Conservation (phyloP, 2,888 invertebrate genomes). For the Invenusta paracnida region DNA sequence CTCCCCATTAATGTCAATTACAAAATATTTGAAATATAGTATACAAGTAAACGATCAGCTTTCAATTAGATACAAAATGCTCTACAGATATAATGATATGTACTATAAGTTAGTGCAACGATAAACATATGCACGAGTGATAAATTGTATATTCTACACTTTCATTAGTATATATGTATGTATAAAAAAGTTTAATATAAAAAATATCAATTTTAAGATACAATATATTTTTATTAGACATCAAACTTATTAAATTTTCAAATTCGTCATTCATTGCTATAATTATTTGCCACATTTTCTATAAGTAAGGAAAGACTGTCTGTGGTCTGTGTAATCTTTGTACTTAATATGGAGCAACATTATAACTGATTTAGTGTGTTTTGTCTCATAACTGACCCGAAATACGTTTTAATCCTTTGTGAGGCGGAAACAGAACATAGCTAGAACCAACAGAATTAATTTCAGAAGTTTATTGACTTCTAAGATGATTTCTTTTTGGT, state of each 20-base stretch:
- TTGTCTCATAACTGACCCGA: background rate
- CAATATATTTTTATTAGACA: background rate
- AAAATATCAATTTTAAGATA: background rate
- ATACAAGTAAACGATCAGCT: too few species aligned
- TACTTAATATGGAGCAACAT: background rate
- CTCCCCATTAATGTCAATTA: background rate
- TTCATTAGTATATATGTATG: background rate
- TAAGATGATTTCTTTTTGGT: background rate
- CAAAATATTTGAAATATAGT: background rate
- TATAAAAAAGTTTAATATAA: background rate
- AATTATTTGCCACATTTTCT: background rate
- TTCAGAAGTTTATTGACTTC: background rate
- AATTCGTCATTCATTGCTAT: background rate
- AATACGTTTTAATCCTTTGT: background rate
- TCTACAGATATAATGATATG: too few species aligned
- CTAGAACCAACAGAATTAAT: background rate
- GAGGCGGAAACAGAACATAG: background rate
- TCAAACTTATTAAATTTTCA: background rate
- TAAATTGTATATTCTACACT: background rate
- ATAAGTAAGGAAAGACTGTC: background rate
- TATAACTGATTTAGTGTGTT: background rate
- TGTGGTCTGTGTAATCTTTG: background rate
- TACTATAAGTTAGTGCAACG: background rate
- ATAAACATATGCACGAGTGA: background rate
- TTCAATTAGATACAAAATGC: too few species aligned